Evolutionary conservation across 2,113 vertebrate species (phyloP).

Genomic region (Tinamus guttatus): DNA sequence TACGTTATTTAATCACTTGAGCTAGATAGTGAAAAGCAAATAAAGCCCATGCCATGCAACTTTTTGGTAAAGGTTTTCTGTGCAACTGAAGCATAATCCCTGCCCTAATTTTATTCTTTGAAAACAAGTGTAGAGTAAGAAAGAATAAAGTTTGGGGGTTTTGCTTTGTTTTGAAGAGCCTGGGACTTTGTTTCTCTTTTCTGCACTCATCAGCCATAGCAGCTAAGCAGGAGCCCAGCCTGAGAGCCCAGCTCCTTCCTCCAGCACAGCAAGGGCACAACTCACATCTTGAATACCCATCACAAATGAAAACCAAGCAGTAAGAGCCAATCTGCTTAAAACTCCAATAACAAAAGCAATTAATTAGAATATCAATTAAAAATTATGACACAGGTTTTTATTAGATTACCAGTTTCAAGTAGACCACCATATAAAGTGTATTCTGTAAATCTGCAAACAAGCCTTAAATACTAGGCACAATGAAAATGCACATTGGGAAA

Average conservation of each 20-base stretch:
- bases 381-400: background rate
- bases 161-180: too few relatives aligned
- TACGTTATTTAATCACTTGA: background rate
- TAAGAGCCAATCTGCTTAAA: background rate
- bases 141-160: background rate
- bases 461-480: background rate
- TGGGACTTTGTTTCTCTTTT: background rate
- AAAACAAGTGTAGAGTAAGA: background rate
- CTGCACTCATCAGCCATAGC: background rate
- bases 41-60: background rate
- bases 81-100: background rate
- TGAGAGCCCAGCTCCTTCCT: background rate
- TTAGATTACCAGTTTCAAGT: background rate
- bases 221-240: background rate
- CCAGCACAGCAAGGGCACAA: background rate
- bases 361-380: background rate
- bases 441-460: background rate
- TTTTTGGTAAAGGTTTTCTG: background rate
- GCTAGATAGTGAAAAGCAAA: background rate
- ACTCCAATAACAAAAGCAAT: background rate
- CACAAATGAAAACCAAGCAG: background rate
- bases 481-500: background rate
- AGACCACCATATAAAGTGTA: accelerated
- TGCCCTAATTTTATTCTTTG: background rate
- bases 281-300: background rate